These are phyloP conservation scores for Steinernema carpocapsae DNA, from an alignment of 2,888 invertebrate genomes.

Conservation along the genomic window DNA sequence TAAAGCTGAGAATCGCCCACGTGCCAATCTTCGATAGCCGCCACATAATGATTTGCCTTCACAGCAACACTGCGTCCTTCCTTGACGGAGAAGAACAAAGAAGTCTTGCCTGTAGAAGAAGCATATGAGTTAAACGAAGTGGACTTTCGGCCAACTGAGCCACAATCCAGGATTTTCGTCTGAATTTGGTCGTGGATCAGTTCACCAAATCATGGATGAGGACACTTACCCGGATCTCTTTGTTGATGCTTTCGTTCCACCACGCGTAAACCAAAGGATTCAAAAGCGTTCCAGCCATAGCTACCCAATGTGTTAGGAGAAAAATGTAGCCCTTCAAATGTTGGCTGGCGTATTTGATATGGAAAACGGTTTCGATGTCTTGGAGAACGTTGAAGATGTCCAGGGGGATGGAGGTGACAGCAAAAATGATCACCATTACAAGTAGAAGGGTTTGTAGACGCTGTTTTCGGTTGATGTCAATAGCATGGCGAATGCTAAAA, in stretches of 20 bases:
- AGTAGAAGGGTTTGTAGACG: constrained; percentile 94
- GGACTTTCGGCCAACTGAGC: not conserved
- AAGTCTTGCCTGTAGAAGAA: constrained; percentile 9
- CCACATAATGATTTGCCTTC: not conserved
- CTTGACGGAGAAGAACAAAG: not conserved
- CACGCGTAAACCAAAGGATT: constrained; percentile 76
- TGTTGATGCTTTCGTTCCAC: constrained; percentile 57
- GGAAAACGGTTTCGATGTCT: constrained; percentile 48
- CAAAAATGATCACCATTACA: constrained; percentile 92
- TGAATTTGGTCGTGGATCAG: not conserved
- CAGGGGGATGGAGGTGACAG: constrained; percentile 78
- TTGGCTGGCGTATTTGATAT: constrained; percentile 65
- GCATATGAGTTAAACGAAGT: constrained; percentile 11
- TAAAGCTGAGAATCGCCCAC: not conserved
- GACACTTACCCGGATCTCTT: constrained; percentile 51
- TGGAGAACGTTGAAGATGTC: constrained; percentile 59
- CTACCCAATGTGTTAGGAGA: constrained; percentile 84
- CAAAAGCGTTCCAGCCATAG: constrained; percentile 91
- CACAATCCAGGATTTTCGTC: not conserved
- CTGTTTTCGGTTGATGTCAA: constrained; percentile 85
- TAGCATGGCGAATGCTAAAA: constrained; percentile 55
- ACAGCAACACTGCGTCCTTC: constrained; percentile 4
- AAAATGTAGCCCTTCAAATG: constrained; percentile 84
- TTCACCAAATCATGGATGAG: not conserved
- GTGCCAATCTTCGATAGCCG: not conserved